Evolutionary conservation across 1,140 invertebrate genomes (phyloP).

Genomic region (Drosophila nikananu): DNA sequence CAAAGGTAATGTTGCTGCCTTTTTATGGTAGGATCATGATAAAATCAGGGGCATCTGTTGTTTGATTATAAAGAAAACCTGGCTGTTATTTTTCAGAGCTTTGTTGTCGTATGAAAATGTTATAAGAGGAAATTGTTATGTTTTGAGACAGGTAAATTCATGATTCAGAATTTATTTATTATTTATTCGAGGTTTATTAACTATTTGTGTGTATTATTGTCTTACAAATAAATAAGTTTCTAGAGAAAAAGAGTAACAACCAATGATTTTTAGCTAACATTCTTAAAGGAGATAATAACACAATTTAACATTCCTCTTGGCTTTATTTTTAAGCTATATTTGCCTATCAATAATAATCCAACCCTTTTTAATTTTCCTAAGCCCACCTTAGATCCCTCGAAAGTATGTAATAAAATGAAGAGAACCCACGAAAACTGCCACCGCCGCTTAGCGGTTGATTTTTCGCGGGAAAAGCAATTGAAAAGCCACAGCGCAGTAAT

Average conservation of each 20-base stretch:
- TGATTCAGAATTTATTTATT: no score
- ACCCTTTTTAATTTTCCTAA: neutral
- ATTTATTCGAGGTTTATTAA: neutral
- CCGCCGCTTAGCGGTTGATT: constrained; percentile 47
- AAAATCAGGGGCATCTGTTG: constrained; percentile 23
- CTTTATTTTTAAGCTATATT: neutral
- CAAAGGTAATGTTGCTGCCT: constrained; percentile 42
- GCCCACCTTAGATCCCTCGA: constrained; percentile 21
- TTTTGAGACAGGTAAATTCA: neutral
- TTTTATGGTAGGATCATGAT: constrained; percentile 23
- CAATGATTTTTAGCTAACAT: neutral
- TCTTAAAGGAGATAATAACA: no score
- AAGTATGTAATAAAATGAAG: constrained; percentile 38
- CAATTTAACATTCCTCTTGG: no score
- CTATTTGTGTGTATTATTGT: neutral
- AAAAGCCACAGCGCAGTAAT: constrained; percentile 29
- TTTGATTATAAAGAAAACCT: neutral
- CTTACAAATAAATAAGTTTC: neutral
- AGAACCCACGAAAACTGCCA: constrained; percentile 17
- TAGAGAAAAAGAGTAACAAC: neutral
- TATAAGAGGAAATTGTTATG: neutral
- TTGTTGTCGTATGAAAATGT: neutral
- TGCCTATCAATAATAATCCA: neutral
- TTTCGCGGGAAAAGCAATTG: constrained; percentile 34
- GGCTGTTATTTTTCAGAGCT: neutral